These are phyloP conservation scores for Cranoglanis bouderius DNA, from an alignment of 2,113 vertebrate species.

Conservation along the genomic window DNA sequence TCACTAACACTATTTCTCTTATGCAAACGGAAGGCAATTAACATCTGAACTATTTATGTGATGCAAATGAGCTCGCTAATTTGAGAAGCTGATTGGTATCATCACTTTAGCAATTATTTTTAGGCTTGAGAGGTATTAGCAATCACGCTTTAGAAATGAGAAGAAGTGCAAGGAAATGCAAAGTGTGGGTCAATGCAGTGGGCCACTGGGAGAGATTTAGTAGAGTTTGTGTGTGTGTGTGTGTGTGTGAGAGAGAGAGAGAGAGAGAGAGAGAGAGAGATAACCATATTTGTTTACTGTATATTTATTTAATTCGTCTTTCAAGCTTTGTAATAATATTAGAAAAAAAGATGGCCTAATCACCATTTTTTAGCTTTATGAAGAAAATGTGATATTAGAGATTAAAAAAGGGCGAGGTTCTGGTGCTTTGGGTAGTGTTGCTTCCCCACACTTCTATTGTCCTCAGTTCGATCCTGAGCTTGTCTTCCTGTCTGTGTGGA, in stretches of 20 bases:
- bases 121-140: constrained; percentile 66
- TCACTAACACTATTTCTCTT: constrained; percentile 50
- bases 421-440: not conserved
- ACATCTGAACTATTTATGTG: constrained; percentile 68
- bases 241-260: not conserved
- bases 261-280: not conserved
- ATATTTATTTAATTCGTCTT: not conserved
- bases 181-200: constrained; percentile 65
- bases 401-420: too few species aligned
- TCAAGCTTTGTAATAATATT: not conserved
- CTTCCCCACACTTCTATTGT: not conserved
- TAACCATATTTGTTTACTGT: not conserved
- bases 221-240: constrained; percentile 4
- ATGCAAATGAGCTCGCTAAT: constrained; percentile 70
- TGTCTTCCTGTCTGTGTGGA: not conserved
- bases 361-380: not conserved
- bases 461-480: not conserved
- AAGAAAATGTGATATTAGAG: not conserved
- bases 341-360: not conserved
- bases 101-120: constrained; percentile 61
- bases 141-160: constrained; percentile 72
- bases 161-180: constrained; percentile 70
- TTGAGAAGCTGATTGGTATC: constrained; percentile 67
- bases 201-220: constrained; percentile 46
- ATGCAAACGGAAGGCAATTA: constrained; percentile 62